These are phyloP conservation scores for Drosophila mimetica DNA, from an alignment of 2,888 invertebrate species.

Conservation along the genomic window DNA sequence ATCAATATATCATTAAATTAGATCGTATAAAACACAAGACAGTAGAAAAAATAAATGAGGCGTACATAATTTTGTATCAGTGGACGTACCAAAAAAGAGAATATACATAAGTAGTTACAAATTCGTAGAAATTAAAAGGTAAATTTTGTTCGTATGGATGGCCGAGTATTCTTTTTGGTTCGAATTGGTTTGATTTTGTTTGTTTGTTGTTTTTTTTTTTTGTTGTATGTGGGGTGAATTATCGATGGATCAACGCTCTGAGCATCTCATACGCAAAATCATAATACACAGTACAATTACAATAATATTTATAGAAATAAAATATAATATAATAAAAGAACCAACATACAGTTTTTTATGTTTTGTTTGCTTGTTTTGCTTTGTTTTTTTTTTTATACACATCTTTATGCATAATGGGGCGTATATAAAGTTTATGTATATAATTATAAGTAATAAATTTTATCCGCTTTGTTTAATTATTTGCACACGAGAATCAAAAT, in stretches of 20 bases:
- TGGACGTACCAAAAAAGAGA: conserved; percentile 51
- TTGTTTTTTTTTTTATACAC: conserved; percentile 67
- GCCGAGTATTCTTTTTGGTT: conserved; percentile 67
- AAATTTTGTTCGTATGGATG: conserved; percentile 48
- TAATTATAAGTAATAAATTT: conserved; percentile 80
- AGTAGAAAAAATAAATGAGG: conserved; percentile 37
- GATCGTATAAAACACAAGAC: conserved; percentile 41
- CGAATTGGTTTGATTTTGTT: conserved; percentile 50
- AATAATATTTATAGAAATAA: conserved; percentile 46
- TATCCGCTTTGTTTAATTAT: conserved; percentile 73
- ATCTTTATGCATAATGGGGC: conserved; percentile 68
- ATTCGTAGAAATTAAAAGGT: conserved; percentile 44
- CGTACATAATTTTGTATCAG: conserved; percentile 36
- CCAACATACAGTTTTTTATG: conserved; percentile 57
- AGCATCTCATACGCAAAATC: conserved; percentile 46
- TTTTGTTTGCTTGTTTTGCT: conserved; percentile 35
- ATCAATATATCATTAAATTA: conserved; percentile 48
- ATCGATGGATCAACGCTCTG: conserved; percentile 56
- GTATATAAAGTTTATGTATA: conserved; percentile 65
- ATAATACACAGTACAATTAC: conserved; percentile 54
- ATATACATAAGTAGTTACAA: conserved; percentile 50
- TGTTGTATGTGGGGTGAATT: conserved; percentile 41
- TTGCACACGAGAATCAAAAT: conserved; percentile 80
- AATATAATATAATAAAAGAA: conserved; percentile 51
- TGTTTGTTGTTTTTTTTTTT: background rate